These are phyloP conservation scores for Caerostris darwini DNA, from an alignment of 1,140 invertebrate species.

Conservation along the genomic window DNA sequence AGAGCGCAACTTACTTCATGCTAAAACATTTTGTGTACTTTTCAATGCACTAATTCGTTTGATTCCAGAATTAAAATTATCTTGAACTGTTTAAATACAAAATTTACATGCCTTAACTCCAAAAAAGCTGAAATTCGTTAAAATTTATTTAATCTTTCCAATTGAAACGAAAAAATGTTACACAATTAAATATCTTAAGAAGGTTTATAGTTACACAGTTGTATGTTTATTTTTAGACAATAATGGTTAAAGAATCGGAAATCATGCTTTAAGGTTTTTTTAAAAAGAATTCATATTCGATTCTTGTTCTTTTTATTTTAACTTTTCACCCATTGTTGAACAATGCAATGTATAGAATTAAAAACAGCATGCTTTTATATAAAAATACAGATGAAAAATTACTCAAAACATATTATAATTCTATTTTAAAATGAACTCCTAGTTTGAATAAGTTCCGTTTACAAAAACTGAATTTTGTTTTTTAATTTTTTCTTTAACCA, in stretches of 20 bases:
- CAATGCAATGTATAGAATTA: slow-evolving; percentile 36
- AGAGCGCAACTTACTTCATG: slow-evolving; percentile 55
- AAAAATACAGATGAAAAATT: not conserved
- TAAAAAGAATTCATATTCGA: too few relatives aligned
- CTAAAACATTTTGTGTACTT: slow-evolving; percentile 42
- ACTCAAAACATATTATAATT: not conserved
- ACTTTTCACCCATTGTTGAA: slow-evolving; percentile 14
- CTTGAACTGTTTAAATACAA: not conserved
- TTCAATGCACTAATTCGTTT: slow-evolving; percentile 15
- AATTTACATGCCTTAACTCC: not conserved
- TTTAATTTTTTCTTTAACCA: not conserved
- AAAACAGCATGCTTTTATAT: slow-evolving; percentile 8
- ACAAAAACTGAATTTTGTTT: not conserved
- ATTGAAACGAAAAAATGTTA: not conserved
- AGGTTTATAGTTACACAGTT: too few relatives aligned
- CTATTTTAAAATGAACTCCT: not conserved
- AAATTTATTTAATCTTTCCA: not conserved
- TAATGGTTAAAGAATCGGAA: too few relatives aligned
- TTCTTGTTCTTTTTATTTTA: not conserved
- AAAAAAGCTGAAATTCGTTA: not conserved
- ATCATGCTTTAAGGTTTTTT: too few relatives aligned
- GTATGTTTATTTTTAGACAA: too few relatives aligned
- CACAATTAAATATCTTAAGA: too few relatives aligned
- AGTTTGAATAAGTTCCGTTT: not conserved
- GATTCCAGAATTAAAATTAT: not conserved